Evolutionary conservation across 2,797 vertebrate species (phyloP).

Genomic region (Acestrorhynchus altus): DNA sequence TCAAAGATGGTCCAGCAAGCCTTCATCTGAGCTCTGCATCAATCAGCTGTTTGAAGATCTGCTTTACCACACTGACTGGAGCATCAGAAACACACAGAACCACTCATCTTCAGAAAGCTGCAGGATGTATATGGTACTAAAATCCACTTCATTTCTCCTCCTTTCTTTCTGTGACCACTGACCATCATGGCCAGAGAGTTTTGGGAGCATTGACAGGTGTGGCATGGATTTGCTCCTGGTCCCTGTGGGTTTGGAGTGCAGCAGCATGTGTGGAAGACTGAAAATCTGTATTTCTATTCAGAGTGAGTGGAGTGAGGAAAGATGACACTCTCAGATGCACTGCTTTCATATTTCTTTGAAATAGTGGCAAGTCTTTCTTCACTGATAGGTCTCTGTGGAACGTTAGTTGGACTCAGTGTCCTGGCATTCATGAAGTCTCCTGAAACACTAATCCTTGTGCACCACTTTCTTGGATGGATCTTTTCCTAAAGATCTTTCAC

Average conservation of each 20-base stretch:
- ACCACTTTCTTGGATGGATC: neutral
- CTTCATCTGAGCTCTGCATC: slow-evolving; percentile 1
- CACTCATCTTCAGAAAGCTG: neutral
- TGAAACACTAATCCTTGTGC: neutral
- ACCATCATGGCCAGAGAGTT: neutral
- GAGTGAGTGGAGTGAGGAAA: neutral
- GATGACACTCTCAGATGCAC: neutral
- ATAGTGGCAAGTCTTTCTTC: neutral
- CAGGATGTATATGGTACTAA: neutral
- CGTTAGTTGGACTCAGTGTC: neutral
- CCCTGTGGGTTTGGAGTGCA: neutral
- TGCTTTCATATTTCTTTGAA: neutral
- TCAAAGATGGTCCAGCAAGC: neutral
- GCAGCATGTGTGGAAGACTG: neutral
- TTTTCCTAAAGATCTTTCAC: neutral
- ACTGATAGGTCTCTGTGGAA: neutral
- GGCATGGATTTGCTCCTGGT: neutral
- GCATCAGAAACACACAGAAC: neutral
- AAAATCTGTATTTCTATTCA: neutral
- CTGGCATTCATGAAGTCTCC: neutral
- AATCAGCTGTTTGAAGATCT: slow-evolving; percentile 7
- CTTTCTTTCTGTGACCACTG: neutral
- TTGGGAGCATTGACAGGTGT: neutral
- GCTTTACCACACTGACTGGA: neutral
- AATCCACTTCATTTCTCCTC: neutral